Evolutionary conservation across 1,140 invertebrate species (phyloP).

Genomic region (Papilio xuthus): DNA sequence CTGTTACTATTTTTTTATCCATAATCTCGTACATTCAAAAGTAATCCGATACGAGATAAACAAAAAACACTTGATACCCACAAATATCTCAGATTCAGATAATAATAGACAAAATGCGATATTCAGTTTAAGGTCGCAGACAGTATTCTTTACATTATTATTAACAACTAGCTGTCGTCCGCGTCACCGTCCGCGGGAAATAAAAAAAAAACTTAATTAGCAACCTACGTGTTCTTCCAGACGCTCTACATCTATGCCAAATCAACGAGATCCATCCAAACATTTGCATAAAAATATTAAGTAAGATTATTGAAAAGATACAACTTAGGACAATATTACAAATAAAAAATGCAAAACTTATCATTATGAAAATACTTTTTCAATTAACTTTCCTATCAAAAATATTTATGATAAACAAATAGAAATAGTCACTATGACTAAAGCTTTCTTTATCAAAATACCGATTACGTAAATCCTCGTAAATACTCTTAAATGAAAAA

Average conservation of each 20-base stretch:
- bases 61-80: constrained; percentile 17
- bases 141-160: constrained; percentile 1
- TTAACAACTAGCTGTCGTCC: no score
- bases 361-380: background rate
- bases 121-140: constrained; percentile 15
- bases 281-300: no score
- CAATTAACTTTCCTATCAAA: constrained; percentile 11
- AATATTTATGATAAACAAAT: background rate
- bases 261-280: no score
- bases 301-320: no score
- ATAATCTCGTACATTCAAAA: constrained; percentile 1
- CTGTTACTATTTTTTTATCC: background rate
- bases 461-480: background rate
- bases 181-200: no score
- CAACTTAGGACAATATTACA: background rate
- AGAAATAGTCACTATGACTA: background rate
- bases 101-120: constrained; percentile 25
- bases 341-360: background rate
- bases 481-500: background rate
- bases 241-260: no score
- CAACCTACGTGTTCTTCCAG: no score
- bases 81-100: constrained; percentile 21
- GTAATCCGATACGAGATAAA: constrained; percentile 23
- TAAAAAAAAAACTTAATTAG: no score
- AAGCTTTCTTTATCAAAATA: background rate